Conservation (phyloP, 2,888 invertebrate genomes). For the Andrena marginata region DNA sequence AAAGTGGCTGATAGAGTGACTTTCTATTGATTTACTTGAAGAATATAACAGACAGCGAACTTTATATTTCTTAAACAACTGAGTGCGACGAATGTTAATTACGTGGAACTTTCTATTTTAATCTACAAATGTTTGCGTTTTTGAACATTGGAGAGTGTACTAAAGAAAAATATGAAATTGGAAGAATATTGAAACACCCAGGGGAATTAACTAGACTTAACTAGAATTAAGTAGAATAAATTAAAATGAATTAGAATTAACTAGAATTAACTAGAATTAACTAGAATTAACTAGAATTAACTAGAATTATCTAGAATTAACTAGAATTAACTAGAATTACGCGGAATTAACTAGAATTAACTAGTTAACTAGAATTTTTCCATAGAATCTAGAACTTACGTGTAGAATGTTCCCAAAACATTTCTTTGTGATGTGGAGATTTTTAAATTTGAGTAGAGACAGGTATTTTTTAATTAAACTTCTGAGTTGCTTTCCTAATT, state of each 20-base stretch:
- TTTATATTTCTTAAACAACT: neutral
- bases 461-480: too few relatives aligned
- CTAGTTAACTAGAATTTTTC: too few relatives aligned
- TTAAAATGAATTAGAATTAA: too few relatives aligned
- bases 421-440: too few relatives aligned
- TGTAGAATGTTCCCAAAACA: too few relatives aligned
- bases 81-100: neutral
- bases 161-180: neutral
- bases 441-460: too few relatives aligned
- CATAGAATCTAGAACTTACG: too few relatives aligned
- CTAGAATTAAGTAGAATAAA: neutral
- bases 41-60: neutral
- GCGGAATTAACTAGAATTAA: too few relatives aligned
- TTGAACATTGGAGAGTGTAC: neutral
- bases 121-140: neutral
- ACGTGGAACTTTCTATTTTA: neutral
- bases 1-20: conserved; percentile 34
- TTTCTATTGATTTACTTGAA: conserved; percentile 3
- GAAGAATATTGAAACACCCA: neutral
- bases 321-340: neutral
- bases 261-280: too few relatives aligned
- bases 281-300: too few relatives aligned
- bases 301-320: neutral
- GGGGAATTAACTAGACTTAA: neutral
- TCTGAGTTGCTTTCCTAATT: too few relatives aligned